Conservation (phyloP, 2,113 vertebrate genomes). For the Trematomus loennbergii region DNA sequence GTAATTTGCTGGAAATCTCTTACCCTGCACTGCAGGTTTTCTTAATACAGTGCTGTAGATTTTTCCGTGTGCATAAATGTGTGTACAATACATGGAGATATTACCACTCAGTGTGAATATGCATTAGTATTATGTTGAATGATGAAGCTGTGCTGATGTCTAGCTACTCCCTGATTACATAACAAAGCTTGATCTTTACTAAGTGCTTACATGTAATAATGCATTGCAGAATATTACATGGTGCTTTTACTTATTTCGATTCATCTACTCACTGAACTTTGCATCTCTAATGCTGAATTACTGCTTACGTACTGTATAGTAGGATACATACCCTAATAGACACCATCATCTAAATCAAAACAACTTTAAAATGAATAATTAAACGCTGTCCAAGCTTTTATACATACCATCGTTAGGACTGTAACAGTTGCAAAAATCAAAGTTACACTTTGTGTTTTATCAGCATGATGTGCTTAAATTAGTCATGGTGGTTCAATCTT, state of each 20-base stretch:
- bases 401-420: not conserved
- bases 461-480: conserved; percentile 1
- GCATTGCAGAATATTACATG: not conserved
- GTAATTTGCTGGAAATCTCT: conserved; percentile 40
- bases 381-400: not conserved
- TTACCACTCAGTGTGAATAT: not conserved
- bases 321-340: not conserved
- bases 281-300: not conserved
- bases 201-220: conserved; percentile 25
- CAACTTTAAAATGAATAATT: not conserved
- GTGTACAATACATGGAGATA: not conserved
- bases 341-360: not conserved
- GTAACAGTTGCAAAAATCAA: not conserved
- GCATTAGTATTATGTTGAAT: not conserved
- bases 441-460: not conserved
- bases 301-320: not conserved
- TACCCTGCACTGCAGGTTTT: conserved; percentile 10
- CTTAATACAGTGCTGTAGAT: conserved; percentile 4
- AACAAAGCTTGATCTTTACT: conserved; percentile 27
- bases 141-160: conserved; percentile 9
- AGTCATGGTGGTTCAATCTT: not conserved
- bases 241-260: not conserved
- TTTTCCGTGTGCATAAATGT: not conserved
- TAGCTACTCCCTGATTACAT: conserved; percentile 24
- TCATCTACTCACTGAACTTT: not conserved